These are phyloP conservation scores for Lethrus apterus DNA, from an alignment of 1,140 invertebrate species.

Conservation along the genomic window DNA sequence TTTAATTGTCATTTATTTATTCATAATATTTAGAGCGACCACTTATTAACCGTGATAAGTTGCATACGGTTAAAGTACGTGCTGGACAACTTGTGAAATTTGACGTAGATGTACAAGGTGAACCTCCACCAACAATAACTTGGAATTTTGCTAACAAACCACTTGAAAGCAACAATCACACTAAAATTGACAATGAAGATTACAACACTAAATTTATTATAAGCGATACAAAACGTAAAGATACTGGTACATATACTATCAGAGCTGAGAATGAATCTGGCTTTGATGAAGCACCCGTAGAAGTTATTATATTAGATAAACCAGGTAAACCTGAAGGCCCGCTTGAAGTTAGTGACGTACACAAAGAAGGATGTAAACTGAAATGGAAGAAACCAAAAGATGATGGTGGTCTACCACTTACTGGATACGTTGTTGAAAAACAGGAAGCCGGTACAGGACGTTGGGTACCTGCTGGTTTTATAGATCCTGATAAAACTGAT, in stretches of 20 bases:
- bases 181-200: conserved; percentile 85
- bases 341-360: conserved; percentile 83
- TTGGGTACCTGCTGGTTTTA: conserved; percentile 79
- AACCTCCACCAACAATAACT: conserved; percentile 86
- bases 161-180: conserved; percentile 43
- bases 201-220: conserved; percentile 85
- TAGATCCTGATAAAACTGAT: conserved; percentile 82
- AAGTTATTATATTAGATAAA: conserved; percentile 91
- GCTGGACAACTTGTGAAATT: conserved; percentile 87
- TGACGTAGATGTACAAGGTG: conserved; percentile 90
- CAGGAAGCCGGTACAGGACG: conserved; percentile 81
- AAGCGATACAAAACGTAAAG: conserved; percentile 68
- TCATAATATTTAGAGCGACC: conserved; percentile 67
- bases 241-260: conserved; percentile 87
- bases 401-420: conserved; percentile 88
- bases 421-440: conserved; percentile 87
- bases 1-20: neutral
- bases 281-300: conserved; percentile 87
- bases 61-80: conserved; percentile 80
- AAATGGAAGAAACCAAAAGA: conserved; percentile 94
- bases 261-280: conserved; percentile 89
- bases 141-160: conserved; percentile 70
- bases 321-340: conserved; percentile 92
- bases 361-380: conserved; percentile 91
- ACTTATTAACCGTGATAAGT: conserved; percentile 83